Conservation (phyloP, 2,113 vertebrate species). For the Lycaon pictus region DNA sequence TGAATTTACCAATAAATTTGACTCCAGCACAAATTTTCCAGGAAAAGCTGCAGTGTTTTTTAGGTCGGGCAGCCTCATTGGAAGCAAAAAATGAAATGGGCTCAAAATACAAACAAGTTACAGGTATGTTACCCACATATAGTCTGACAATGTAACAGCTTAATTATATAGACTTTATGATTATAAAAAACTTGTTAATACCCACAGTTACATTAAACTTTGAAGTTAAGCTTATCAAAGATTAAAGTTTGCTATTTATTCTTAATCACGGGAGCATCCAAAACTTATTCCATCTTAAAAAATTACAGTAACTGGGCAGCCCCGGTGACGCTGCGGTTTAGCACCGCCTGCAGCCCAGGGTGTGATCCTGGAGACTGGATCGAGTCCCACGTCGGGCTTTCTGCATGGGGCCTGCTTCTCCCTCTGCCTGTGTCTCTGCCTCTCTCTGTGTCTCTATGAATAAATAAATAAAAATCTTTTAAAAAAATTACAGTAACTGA, state of each 20-base stretch:
- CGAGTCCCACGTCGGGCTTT: too few relatives aligned
- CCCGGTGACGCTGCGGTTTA: too few relatives aligned
- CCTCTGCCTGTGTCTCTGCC: too few relatives aligned
- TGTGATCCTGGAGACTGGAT: too few relatives aligned
- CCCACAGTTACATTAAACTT: background rate
- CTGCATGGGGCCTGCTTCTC: too few relatives aligned
- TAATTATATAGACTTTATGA: background rate
- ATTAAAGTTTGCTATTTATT: background rate
- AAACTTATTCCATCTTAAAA: background rate
- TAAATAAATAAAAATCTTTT: too few relatives aligned
- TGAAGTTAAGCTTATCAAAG: constrained; percentile 31
- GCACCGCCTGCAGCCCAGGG: too few relatives aligned
- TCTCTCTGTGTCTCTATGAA: too few relatives aligned
- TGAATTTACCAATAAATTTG: constrained; percentile 88
- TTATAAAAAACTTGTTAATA: background rate
- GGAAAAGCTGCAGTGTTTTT: constrained; percentile 90
- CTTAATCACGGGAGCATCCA: background rate
- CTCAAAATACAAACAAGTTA: constrained; percentile 85
- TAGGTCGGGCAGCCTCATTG: constrained; percentile 86
- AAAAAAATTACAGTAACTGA: background rate
- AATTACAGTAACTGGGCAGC: background rate
- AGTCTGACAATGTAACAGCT: background rate
- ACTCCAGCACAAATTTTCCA: constrained; percentile 92
- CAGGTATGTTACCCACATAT: constrained; percentile 85
- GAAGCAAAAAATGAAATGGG: constrained; percentile 67